Base-by-base conservation (phyloP, 2,113 vertebrate species). In the Ptychochromis oligacanthus region DNA sequence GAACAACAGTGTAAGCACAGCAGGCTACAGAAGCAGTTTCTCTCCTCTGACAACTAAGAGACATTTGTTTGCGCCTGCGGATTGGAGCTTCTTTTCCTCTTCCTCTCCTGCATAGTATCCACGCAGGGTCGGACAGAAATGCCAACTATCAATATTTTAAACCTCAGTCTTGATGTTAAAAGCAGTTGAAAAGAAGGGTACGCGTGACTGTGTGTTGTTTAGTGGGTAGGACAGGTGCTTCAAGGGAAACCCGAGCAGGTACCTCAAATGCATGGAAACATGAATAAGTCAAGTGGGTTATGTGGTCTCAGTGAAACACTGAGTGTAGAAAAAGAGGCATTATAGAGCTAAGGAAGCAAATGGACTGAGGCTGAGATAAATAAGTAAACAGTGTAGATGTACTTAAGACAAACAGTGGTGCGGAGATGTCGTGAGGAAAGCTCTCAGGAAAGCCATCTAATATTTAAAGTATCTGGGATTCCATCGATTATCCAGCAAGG, bases 301-400 rank as follows among this genome's bases (percentile, higher is more conserved):
- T 20, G 49, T 54, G 54, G 54, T 79, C 79, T 90, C 64, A 31
- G 10, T 87, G 52, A 91, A 80, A 82, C 80, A 31, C 43, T 4
- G 56, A 17, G 76, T 59, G 79, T 64, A 86, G 67, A 75, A 87
- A 81, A 60, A 20, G 81, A 34, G 87, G 81, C 82, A 77, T 89
- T 78, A 75, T 65, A 67, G 90, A 89, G 79, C 87, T 14, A 40
- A 34, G 57, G 31, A 76, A 83, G 80, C 60, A 81, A 74, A 87
- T 59, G 81, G 88, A 86, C 62, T 31, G 56, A 90, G 61, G 79
- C 81, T 26, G 3, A 4, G 74, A 93, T 94, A 87, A 95, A 95
- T 95, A 94, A 95, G 75, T 94, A 84, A 95, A 88, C 57, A 77
- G 59, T 65, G 55, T 80, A 13, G 85, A 89, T 92, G 81, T 86